Percentiles rank a stretch among this genome's conserved stretches.
Evolutionary conservation across 1,140 invertebrate species (phyloP).

Genomic region (Zaprionus inermis): DNA sequence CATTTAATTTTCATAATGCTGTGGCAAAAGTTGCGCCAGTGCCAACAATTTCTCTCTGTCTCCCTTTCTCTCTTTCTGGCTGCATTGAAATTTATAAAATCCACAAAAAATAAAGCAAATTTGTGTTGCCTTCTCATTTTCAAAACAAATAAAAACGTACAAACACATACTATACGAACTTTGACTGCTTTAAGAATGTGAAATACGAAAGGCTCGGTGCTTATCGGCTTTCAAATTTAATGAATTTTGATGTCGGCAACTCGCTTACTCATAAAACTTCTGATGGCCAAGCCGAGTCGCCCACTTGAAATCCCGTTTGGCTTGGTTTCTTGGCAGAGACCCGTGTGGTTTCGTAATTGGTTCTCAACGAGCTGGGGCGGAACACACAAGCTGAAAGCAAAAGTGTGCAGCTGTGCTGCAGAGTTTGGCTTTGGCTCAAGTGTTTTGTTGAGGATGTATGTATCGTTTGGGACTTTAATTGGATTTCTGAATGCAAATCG

Average conservation of each 20-base stretch:
- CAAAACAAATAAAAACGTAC: slow-evolving; percentile 24
- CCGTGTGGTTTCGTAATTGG: slow-evolving; percentile 35
- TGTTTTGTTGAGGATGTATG: slow-evolving; percentile 1
- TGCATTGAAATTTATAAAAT: slow-evolving; percentile 36
- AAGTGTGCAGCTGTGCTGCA: slow-evolving; percentile 16
- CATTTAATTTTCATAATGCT: slow-evolving; percentile 49
- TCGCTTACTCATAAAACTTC: slow-evolving; percentile 11
- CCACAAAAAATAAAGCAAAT: slow-evolving; percentile 15
- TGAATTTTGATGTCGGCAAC: slow-evolving; percentile 3
- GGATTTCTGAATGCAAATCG: neutral
- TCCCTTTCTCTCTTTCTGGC: neutral
- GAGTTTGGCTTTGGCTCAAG: slow-evolving; percentile 34
- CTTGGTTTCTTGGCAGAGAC: slow-evolving; percentile 19
- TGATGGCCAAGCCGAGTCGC: slow-evolving; percentile 15
- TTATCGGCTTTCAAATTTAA: slow-evolving; percentile 30
- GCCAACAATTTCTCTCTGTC: slow-evolving; percentile 18
- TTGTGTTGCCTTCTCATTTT: slow-evolving; percentile 18
- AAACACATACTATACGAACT: slow-evolving; percentile 18
- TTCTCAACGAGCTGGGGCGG: slow-evolving; percentile 36
- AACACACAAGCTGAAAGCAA: slow-evolving; percentile 28
- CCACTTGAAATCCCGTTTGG: slow-evolving; percentile 16
- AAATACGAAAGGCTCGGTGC: neutral
- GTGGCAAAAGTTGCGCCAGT: slow-evolving; percentile 38
- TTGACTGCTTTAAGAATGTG: slow-evolving; percentile 11
- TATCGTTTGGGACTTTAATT: slow-evolving; percentile 21